These are phyloP conservation scores for Pedetes capensis DNA, from an alignment of 2,113 vertebrate species.

Conservation along the genomic window DNA sequence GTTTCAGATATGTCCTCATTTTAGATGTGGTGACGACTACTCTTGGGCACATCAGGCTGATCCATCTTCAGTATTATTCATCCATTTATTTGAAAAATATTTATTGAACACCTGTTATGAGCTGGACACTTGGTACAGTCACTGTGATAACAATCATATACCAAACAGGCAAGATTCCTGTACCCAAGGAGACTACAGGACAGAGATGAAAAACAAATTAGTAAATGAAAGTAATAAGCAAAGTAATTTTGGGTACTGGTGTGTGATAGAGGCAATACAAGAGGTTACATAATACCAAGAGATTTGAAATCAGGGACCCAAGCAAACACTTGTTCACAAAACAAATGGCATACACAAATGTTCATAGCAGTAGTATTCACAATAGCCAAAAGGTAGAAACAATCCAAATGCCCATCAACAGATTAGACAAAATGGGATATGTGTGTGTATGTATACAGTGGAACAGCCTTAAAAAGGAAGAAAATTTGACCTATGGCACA, in stretches of 20 bases:
- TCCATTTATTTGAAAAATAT: not conserved
- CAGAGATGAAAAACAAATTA: not conserved
- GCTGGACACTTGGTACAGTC: not conserved
- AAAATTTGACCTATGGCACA: not conserved
- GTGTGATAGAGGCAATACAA: not conserved
- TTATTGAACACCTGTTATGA: not conserved
- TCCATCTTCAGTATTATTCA: not conserved
- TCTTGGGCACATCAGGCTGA: not conserved
- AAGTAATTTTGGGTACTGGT: not conserved
- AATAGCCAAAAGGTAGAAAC: too few relatives aligned
- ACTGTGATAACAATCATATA: not conserved
- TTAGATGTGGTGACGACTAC: not conserved
- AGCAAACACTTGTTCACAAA: not conserved
- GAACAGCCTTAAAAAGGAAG: not conserved
- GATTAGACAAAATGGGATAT: too few relatives aligned
- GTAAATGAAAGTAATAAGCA: not conserved
- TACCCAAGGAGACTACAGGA: not conserved
- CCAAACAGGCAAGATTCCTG: not conserved
- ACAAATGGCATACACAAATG: too few relatives aligned
- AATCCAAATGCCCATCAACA: too few relatives aligned
- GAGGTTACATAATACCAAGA: not conserved
- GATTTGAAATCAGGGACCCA: not conserved
- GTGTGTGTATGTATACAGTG: too few relatives aligned
- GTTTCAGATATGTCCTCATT: not conserved
- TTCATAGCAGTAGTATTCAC: too few relatives aligned